These are phyloP conservation scores for Labeo calbasu DNA, from an alignment of 2,797 vertebrate genomes.

Conservation along the genomic window DNA sequence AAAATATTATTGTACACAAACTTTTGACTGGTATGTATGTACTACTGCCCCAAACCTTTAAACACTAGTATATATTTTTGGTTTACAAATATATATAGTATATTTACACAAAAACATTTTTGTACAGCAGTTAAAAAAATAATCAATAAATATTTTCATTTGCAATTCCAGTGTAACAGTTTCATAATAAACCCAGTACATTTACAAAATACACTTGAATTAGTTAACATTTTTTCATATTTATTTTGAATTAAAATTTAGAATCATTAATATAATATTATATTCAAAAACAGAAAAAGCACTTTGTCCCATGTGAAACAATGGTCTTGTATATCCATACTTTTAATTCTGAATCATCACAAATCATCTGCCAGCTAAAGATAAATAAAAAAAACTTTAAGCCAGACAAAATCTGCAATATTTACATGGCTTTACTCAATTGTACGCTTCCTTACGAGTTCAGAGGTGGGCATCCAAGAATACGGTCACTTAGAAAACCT, in stretches of 20 bases:
- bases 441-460: background rate
- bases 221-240: background rate
- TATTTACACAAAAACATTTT: background rate
- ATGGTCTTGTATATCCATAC: background rate
- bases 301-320: constrained; percentile 36
- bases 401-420: constrained; percentile 3
- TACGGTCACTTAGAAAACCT: background rate
- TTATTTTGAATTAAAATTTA: background rate
- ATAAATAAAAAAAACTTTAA: background rate
- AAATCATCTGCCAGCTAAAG: background rate
- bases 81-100: background rate
- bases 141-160: constrained; percentile 1
- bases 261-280: background rate
- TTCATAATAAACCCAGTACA: background rate
- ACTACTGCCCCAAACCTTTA: background rate
- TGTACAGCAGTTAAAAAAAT: background rate
- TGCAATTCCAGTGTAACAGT: background rate
- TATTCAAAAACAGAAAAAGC: constrained; percentile 11
- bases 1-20: too few species aligned
- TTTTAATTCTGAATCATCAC: background rate
- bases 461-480: background rate
- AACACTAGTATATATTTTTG: background rate
- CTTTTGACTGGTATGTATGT: background rate
- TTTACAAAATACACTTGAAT: background rate
- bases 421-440: background rate